Evolutionary conservation across 37 sponge, comb jelly and placozoan species (phyloP).

Genomic region (Spongia lamella): DNA sequence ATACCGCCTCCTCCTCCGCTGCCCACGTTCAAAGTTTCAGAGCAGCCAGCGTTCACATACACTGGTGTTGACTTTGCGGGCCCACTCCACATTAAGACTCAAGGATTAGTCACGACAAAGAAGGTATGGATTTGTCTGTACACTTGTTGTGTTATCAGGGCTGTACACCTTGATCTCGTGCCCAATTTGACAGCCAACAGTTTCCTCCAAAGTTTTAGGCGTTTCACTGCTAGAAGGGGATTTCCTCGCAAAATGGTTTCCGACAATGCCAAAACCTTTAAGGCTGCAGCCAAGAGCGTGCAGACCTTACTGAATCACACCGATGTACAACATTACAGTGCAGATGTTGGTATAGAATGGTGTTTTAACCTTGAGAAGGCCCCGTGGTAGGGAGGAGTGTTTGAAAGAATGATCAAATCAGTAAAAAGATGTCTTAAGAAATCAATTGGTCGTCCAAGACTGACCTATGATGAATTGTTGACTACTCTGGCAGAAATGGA

Average conservation of each 20-base stretch:
- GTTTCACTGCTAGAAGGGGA: slow-evolving; percentile 36
- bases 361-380: no score
- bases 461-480: no score
- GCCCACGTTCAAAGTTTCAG: slow-evolving; percentile 19
- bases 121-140: slow-evolving; percentile 44
- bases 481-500: no score
- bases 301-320: no score
- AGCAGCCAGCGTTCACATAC: slow-evolving; percentile 14
- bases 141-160: slow-evolving; percentile 50
- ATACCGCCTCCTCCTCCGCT: slow-evolving; percentile 24
- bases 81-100: slow-evolving; percentile 14
- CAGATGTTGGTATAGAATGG: no score
- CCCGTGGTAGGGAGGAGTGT: no score
- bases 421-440: no score
- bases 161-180: slow-evolving; percentile 37
- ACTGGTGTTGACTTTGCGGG: slow-evolving; percentile 39
- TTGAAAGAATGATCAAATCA: no score
- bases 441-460: no score
- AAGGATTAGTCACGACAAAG: neutral
- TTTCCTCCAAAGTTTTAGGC: slow-evolving; percentile 29
- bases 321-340: no score
- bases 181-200: slow-evolving; percentile 20
- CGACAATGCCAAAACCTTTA: slow-evolving; percentile 35
- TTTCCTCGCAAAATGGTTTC: slow-evolving; percentile 11
- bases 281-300: no score